Percentiles rank a stretch among this genome's conserved stretches.
phyloP scores from a whole-genome alignment of 1,140 invertebrate species.

The Drosophila baimaii region DNA sequence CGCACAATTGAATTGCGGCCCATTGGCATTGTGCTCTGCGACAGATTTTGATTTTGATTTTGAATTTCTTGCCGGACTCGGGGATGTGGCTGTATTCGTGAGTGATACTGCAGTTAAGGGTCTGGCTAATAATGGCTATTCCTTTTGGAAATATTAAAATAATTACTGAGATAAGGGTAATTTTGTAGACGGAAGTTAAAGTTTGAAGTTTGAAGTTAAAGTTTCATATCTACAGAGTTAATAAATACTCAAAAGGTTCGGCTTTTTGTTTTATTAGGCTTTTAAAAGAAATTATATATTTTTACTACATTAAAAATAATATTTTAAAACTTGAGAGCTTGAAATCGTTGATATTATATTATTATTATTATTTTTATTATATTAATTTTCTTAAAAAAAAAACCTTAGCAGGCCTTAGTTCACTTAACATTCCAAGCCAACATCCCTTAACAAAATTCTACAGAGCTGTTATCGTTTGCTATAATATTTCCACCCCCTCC shows the following conservation, averaged over 20 bases:
- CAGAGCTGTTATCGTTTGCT: conserved; percentile 15
- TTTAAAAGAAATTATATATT: too few relatives aligned
- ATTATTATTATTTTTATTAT: too few relatives aligned
- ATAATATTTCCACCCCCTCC: conserved; percentile 26
- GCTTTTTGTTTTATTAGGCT: too few relatives aligned
- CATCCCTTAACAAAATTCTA: background rate
- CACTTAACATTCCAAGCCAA: too few relatives aligned
- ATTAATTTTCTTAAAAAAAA: too few relatives aligned
- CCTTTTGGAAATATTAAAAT: conserved; percentile 5
- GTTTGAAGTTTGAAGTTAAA: background rate
- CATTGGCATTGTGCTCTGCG: conserved; percentile 49
- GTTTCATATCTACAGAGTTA: too few relatives aligned
- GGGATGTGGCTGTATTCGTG: conserved; percentile 5
- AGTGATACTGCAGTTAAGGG: conserved; percentile 2
- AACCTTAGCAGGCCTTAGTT: background rate
- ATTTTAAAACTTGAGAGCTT: too few relatives aligned
- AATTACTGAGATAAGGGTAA: background rate
- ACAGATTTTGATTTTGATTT: conserved; percentile 21
- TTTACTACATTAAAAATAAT: too few relatives aligned
- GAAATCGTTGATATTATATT: too few relatives aligned
- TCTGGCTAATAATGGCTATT: background rate
- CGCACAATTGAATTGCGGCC: conserved; percentile 71
- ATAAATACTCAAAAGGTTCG: too few relatives aligned
- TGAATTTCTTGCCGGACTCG: conserved; percentile 31
- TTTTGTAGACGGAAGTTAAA: background rate